phyloP scores from a whole-genome alignment of 2,888 invertebrate genomes.

The Orchestes rusci region DNA sequence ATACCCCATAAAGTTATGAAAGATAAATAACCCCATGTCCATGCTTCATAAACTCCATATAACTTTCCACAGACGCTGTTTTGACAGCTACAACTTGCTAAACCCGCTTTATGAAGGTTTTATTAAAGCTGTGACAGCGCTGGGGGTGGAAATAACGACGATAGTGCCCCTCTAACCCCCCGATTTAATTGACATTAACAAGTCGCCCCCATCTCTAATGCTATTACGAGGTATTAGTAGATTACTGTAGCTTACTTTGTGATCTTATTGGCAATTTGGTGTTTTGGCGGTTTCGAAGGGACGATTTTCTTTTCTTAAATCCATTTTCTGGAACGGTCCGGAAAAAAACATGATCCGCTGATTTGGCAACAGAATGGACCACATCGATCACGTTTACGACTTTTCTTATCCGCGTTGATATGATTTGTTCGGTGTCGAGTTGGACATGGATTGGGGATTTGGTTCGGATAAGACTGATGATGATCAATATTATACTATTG shows the following conservation, averaged over 20 bases:
- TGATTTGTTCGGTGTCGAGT: no score
- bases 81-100: conserved; percentile 21
- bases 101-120: conserved; percentile 21
- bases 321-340: conserved; percentile 8
- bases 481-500: no score
- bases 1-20: no score
- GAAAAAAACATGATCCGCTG: conserved; percentile 28
- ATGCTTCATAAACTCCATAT: conserved; percentile 18
- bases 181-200: conserved; percentile 24
- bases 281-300: conserved; percentile 11
- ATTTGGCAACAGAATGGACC: conserved; percentile 39
- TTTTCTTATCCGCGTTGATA: no score
- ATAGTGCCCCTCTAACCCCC: conserved; percentile 11
- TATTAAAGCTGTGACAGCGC: no score
- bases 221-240: conserved; percentile 36
- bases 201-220: conserved; percentile 28
- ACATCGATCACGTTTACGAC: conserved; percentile 36
- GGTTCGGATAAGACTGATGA: no score
- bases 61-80: conserved; percentile 16
- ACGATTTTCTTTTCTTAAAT: neutral
- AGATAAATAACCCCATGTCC: conserved; percentile 7
- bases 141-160: conserved; percentile 9
- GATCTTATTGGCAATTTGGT: conserved; percentile 36
- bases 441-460: no score
- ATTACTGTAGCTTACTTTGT: conserved; percentile 36